phyloP scores from a whole-genome alignment of 1,140 invertebrate species.

The Lordiphosa stackelbergi region DNA sequence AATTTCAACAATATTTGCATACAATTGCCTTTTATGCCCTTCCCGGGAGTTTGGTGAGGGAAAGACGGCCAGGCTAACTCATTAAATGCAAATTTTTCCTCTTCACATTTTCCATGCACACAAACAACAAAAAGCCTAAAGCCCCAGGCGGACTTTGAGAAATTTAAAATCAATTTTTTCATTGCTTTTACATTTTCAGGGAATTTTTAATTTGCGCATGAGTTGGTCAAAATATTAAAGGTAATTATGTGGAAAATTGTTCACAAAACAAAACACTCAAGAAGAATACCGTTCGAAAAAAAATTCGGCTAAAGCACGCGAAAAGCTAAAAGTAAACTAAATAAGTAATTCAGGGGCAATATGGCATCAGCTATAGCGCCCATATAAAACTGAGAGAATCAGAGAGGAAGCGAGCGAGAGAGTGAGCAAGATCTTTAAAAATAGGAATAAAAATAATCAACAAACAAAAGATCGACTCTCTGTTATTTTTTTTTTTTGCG shows the following conservation, averaged over 20 bases:
- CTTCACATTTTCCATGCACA: conserved; percentile 23
- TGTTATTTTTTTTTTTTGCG: conserved; percentile 29
- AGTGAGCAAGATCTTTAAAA: conserved; percentile 57
- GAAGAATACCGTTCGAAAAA: conserved; percentile 14
- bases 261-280: conserved; percentile 4
- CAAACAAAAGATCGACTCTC: conserved; percentile 41
- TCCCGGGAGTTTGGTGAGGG: neutral
- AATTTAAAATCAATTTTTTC: conserved; percentile 42
- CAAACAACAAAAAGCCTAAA: conserved; percentile 10
- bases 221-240: conserved; percentile 10
- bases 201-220: conserved; percentile 43
- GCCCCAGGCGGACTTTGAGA: conserved; percentile 8
- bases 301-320: conserved; percentile 50
- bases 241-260: conserved; percentile 17
- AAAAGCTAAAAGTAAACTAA: conserved; percentile 63
- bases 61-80: conserved; percentile 31
- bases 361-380: conserved; percentile 28
- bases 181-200: conserved; percentile 24
- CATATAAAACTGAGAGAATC: conserved; percentile 17
- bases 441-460: conserved; percentile 58
- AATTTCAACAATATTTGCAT: conserved; percentile 65
- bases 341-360: conserved; percentile 62
- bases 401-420: conserved; percentile 14
- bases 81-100: conserved; percentile 65
- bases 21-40: conserved; percentile 38